phyloP scores from a whole-genome alignment of 1,140 invertebrate species.

The Popillia japonica region DNA sequence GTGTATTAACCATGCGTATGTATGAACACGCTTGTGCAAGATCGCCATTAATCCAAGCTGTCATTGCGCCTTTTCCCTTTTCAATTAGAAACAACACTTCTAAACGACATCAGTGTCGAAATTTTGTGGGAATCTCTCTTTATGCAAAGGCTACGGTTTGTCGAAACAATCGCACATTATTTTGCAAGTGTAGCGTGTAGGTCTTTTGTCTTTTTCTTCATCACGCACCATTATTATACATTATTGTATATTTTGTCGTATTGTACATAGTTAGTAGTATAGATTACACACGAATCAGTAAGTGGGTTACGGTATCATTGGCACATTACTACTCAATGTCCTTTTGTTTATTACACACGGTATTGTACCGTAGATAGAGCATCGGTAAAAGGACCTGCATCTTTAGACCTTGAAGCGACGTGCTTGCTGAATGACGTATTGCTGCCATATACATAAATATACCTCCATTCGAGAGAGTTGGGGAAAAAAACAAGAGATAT shows the following conservation, averaged over 20 bases:
- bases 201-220: not conserved
- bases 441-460: not conserved
- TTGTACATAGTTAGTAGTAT: not conserved
- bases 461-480: not conserved
- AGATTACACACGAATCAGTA: constrained; percentile 8
- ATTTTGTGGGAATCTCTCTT: constrained; percentile 11
- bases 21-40: not conserved
- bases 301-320: constrained; percentile 17
- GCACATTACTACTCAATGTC: constrained; percentile 10
- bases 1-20: not conserved
- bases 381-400: constrained; percentile 8
- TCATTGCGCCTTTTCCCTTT: constrained; percentile 5
- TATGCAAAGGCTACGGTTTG: constrained; percentile 4
- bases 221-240: constrained; percentile 1
- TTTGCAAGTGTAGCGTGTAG: constrained; percentile 8
- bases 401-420: not conserved
- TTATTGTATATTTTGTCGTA: not conserved
- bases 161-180: constrained; percentile 5
- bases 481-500: not conserved
- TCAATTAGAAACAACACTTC: not conserved
- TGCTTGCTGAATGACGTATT: not conserved
- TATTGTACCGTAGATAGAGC: not conserved
- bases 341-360: not conserved
- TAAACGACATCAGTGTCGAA: not conserved
- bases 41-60: not conserved